These are phyloP conservation scores for Xestobium rufovillosum DNA, from an alignment of 2,888 invertebrate species.

Conservation along the genomic window DNA sequence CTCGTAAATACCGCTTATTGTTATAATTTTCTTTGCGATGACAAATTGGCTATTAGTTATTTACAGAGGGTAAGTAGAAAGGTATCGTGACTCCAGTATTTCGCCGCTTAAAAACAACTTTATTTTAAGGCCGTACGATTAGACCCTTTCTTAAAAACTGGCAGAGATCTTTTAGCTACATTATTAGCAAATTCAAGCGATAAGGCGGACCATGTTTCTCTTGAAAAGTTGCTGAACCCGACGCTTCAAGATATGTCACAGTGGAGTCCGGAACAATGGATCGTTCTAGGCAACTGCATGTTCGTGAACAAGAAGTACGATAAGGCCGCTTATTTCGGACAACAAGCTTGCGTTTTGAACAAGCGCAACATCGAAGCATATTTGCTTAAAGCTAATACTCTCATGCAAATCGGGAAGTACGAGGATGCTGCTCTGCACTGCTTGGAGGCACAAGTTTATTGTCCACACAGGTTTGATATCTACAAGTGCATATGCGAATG, in stretches of 20 bases:
- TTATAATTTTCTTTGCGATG: constrained; percentile 64
- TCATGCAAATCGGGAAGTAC: constrained; percentile 58
- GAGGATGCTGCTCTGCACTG: constrained; percentile 60
- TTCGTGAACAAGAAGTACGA: constrained; percentile 56
- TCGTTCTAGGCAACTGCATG: constrained; percentile 66
- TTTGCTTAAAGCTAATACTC: constrained; percentile 62
- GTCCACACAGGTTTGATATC: constrained; percentile 58
- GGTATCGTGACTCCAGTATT: too few relatives aligned
- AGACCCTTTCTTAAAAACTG: constrained; percentile 32
- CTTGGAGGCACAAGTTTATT: constrained; percentile 56
- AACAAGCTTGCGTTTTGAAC: constrained; percentile 58
- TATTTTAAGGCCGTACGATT: constrained; percentile 30
- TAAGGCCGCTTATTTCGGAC: constrained; percentile 64
- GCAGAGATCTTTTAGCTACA: constrained; percentile 34
- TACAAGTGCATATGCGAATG: constrained; percentile 73
- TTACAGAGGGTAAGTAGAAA: constrained; percentile 42
- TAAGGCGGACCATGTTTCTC: constrained; percentile 33
- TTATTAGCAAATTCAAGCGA: constrained; percentile 33
- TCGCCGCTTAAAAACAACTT: too few relatives aligned
- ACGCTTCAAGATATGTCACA: constrained; percentile 32
- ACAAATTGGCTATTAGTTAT: constrained; percentile 53
- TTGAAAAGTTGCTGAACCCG: constrained; percentile 30
- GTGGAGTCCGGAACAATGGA: constrained; percentile 58
- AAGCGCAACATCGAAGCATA: constrained; percentile 64
- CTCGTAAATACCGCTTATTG: constrained; percentile 65